Percentiles rank a stretch among this genome's conserved stretches.
Conservation (phyloP, 2,113 vertebrate genomes). For the Apodemus speciosus region DNA sequence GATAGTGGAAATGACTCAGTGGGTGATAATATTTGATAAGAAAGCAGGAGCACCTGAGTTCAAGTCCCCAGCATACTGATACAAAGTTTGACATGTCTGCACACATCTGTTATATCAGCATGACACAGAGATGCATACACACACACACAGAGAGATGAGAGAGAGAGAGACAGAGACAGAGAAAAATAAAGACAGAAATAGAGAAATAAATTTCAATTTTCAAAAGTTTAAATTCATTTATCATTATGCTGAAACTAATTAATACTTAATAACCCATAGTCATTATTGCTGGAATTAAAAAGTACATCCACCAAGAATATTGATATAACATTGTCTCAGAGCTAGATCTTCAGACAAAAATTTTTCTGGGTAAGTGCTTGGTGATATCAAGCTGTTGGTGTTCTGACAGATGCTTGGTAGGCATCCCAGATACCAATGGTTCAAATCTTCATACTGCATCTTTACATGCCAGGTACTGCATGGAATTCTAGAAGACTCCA, state of each 20-base stretch:
- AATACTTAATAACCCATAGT: not conserved
- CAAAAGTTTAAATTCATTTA: slow-evolving; percentile 11
- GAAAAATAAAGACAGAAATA: not conserved
- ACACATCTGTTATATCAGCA: too few species aligned
- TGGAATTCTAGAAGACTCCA: not conserved
- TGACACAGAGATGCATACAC: not conserved
- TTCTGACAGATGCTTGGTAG: not conserved
- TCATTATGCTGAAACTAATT: not conserved
- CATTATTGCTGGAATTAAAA: not conserved
- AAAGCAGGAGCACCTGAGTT: not conserved
- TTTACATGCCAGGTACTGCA: not conserved
- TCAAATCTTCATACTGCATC: not conserved
- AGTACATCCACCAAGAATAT: not conserved
- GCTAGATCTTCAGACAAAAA: not conserved
- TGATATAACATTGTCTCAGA: not conserved
- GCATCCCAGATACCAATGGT: not conserved
- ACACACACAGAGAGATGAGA: not conserved
- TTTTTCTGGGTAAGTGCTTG: not conserved
- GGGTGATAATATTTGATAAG: too few species aligned
- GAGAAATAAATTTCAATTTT: not conserved
- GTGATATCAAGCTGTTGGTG: not conserved
- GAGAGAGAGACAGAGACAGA: not conserved
- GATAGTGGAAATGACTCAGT: not conserved
- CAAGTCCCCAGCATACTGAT: not conserved
- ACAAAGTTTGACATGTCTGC: too few species aligned